Evolutionary conservation across 37 sponge, comb jelly and placozoan genomes (phyloP), one percentile per base, ranked within the genome.

Genomic region (Oscarella lobularis): DNA sequence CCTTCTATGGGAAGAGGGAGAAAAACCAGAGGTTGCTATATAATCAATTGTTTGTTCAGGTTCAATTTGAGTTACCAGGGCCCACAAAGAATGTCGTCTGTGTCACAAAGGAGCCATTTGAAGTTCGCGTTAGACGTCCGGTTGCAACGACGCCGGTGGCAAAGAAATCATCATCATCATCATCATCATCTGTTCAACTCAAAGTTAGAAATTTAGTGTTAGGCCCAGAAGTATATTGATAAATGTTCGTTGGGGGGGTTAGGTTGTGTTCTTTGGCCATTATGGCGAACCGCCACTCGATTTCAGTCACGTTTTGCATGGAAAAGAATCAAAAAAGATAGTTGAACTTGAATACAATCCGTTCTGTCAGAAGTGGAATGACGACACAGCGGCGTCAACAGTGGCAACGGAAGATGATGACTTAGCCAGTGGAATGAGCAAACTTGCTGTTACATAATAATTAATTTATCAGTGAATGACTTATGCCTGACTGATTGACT

Each of bases 351-450:
- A 65, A 20, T 85, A 77, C 69, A 77, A 85, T 48, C 86, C 86
- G n/a, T 85, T 85, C 71, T 77, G 36, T n/a, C 36, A 41, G 29
- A 38, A 81, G 38, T 85, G 86, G 86, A n/a, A n/a, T n/a, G n/a
- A n/a, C n/a, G n/a, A n/a, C n/a, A n/a, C n/a, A n/a, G n/a, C n/a
- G n/a, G n/a, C n/a, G n/a, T n/a, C n/a, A n/a, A n/a, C n/a, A n/a
- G n/a, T n/a, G n/a, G n/a, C n/a, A n/a, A n/a, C n/a, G n/a, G n/a
- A n/a, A n/a, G n/a, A n/a, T n/a, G n/a, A n/a, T n/a, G n/a, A n/a
- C n/a, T n/a, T n/a, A n/a, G n/a, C n/a, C n/a, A n/a, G n/a, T n/a
- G n/a, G n/a, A n/a, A n/a, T n/a, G n/a, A n/a, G n/a, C n/a, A n/a
- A n/a, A n/a, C n/a, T n/a, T n/a, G n/a, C n/a, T n/a, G n/a, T n/a